phyloP scores from a whole-genome alignment of 2,797 vertebrate genomes.

The Brotogeris chrysoptera region DNA sequence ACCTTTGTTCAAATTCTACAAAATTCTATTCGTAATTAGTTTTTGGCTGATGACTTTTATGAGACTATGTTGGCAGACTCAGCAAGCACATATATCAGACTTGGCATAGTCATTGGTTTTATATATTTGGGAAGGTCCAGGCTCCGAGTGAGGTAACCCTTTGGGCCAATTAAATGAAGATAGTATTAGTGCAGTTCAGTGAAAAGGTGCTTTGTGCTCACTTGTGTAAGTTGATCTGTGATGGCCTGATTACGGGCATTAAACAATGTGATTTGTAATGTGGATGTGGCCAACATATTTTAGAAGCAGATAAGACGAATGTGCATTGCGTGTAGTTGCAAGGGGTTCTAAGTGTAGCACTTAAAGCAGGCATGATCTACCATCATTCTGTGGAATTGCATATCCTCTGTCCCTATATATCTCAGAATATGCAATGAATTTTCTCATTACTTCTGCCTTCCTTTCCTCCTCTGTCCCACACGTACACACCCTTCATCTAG shows the following conservation, averaged over 20 bases:
- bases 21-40: not conserved
- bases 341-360: not conserved
- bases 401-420: not conserved
- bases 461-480: not conserved
- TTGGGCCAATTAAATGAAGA: conserved; percentile 43
- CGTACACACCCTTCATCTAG: not conserved
- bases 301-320: not conserved
- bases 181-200: not conserved
- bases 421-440: not conserved
- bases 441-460: not conserved
- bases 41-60: not conserved
- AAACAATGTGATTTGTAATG: not conserved
- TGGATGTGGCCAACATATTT: not conserved
- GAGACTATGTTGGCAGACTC: not conserved
- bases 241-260: not conserved
- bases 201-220: not conserved
- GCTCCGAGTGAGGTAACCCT: not conserved
- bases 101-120: not conserved
- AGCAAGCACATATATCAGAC: not conserved
- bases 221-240: not conserved
- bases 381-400: rapidly evolving
- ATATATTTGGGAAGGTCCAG: not conserved
- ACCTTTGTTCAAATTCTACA: not conserved
- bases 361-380: not conserved
- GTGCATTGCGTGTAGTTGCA: not conserved